These are phyloP conservation scores for Cotesia vestalis DNA, from an alignment of 1,140 invertebrate genomes.

Conservation along the genomic window DNA sequence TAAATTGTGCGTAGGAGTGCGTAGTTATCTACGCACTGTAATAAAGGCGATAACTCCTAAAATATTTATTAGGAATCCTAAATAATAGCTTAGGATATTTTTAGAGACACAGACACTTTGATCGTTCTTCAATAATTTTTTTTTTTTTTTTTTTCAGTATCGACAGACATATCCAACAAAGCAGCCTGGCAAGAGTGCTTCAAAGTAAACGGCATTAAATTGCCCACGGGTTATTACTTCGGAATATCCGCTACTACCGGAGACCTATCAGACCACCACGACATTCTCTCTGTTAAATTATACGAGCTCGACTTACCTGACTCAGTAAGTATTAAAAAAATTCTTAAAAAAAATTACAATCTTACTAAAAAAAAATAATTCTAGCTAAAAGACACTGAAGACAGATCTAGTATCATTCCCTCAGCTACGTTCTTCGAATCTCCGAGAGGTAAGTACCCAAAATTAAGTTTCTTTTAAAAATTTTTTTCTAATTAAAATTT, in stretches of 20 bases:
- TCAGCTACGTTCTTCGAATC: conserved; percentile 84
- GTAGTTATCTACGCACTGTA: no score
- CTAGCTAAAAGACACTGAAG: conserved; percentile 73
- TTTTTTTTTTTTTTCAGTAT: conserved; percentile 71
- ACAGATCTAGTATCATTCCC: conserved; percentile 79
- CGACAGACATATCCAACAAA: conserved; percentile 90
- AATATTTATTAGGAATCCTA: no score
- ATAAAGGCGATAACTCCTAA: no score
- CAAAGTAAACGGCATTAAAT: conserved; percentile 83
- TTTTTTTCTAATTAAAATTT: conserved; percentile 12
- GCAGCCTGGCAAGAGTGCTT: conserved; percentile 95
- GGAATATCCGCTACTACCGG: conserved; percentile 96
- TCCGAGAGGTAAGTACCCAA: conserved; percentile 70
- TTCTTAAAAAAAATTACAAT: not conserved
- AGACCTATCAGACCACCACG: conserved; percentile 96
- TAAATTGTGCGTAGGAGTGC: no score
- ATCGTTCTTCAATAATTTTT: not conserved
- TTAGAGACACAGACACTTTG: not conserved
- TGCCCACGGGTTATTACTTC: conserved; percentile 96
- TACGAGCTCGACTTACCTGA: conserved; percentile 85
- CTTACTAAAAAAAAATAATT: conserved; percentile 48
- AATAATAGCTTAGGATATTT: not conserved
- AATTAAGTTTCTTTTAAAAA: no score
- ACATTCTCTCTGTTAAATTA: conserved; percentile 90
- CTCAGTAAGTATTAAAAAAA: conserved; percentile 68